Evolutionary conservation across 2,113 vertebrate species (phyloP), one percentile per base, ranked within the genome.

Genomic region (Corydoras sp.): DNA sequence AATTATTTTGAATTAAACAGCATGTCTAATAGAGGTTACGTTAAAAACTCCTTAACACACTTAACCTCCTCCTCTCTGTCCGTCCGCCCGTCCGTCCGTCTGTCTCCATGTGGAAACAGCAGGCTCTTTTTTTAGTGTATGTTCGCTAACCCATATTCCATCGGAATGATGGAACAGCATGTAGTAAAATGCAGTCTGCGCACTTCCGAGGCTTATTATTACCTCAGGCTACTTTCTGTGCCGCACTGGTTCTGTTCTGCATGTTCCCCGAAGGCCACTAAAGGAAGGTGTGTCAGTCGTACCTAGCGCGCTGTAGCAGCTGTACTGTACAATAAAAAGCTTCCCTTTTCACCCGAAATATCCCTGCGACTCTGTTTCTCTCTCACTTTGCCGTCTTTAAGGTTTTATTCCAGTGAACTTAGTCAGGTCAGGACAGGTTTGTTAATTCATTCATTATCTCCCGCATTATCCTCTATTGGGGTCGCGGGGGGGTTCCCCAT

Each of bases 291-390:
- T 75, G 62, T 64, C 30, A 9, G 29, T 54, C 11, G n/a, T 43
- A 13, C 63, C 55, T 71, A 55, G 54, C 31, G 43, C 13, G 48
- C 54, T 8, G 13, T 50, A 56, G 15, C 48, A 49, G 67, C 66
- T 76, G 54, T 63, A 61, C 66, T 76, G 54, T 63, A 43, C 14
- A 77, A 71, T 70, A 74, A 75, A 79, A 66, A 58, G 49, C 32
- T 66, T 66, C 56, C 48, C 67, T 69, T 32, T 76, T 58, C 18
- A 62, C 3, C 30, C 2, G 10, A 43, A 43, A 43, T 43, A 43
- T 60, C 5, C 12, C 24, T 24, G 18, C 10, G 9, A 30, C 31
- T 24, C 18, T 32, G 5, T 14, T 2, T 14, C 31, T 43, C 43
- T 62, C 3, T 2, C 5, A 65, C 8, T 24, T 8, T 14, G 35